Conservation (phyloP, 1,140 invertebrate species). For the Formica exsecta region DNA sequence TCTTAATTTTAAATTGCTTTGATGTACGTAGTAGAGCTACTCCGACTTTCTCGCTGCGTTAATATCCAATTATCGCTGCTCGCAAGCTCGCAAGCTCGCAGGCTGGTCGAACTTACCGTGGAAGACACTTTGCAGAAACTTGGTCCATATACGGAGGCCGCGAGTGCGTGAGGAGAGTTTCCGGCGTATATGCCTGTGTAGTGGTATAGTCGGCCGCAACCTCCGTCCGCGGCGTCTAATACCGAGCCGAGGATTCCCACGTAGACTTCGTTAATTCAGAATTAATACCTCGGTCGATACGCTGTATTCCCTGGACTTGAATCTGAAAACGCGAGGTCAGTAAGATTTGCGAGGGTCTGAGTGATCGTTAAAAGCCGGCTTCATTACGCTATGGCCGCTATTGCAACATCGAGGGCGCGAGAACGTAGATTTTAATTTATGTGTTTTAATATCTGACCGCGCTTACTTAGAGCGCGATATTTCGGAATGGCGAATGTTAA, state of each 20-base stretch:
- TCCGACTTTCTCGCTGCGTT: slow-evolving; percentile 69
- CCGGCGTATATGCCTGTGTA: slow-evolving; percentile 16
- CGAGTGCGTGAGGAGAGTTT: slow-evolving; percentile 68
- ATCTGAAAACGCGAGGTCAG: slow-evolving; percentile 49
- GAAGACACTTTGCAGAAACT: slow-evolving; percentile 81
- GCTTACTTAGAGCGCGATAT: background rate
- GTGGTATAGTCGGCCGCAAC: slow-evolving; percentile 24
- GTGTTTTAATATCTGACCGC: slow-evolving; percentile 37
- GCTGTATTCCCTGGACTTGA: slow-evolving; percentile 28
- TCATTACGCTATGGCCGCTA: slow-evolving; percentile 37
- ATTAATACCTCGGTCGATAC: slow-evolving; percentile 61
- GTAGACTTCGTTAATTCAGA: slow-evolving; percentile 70
- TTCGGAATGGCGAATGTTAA: slow-evolving; percentile 26
- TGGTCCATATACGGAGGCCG: slow-evolving; percentile 67
- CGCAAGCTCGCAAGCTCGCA: slow-evolving; percentile 45
- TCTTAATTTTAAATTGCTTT: slow-evolving; percentile 1
- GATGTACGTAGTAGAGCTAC: no score
- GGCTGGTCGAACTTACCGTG: slow-evolving; percentile 66
- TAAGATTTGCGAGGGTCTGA: slow-evolving; percentile 25
- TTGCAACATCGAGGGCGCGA: background rate
- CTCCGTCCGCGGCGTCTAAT: slow-evolving; percentile 12
- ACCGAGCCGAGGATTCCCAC: background rate
- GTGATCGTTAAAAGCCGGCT: slow-evolving; percentile 40
- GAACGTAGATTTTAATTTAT: slow-evolving; percentile 30
- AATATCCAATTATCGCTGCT: slow-evolving; percentile 82